These are phyloP conservation scores for Conchocele bisecta DNA, from an alignment of 2,888 invertebrate species.

Conservation along the genomic window DNA sequence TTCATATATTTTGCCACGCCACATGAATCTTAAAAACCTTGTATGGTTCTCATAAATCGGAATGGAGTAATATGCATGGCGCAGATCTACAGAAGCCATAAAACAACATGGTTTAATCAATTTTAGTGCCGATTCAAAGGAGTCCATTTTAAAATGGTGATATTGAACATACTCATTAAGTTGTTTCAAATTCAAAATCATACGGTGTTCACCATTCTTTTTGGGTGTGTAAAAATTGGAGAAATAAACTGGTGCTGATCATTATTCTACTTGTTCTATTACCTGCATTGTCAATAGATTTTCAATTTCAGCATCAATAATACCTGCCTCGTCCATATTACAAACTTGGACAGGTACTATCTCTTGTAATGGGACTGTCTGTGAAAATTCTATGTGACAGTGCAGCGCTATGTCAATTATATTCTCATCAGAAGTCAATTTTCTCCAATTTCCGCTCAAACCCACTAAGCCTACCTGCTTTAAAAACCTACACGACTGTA, in stretches of 20 bases:
- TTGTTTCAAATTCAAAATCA: constrained; percentile 10
- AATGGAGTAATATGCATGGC: constrained; percentile 7
- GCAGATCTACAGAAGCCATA: constrained; percentile 2
- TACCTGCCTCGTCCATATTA: not conserved
- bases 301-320: constrained; percentile 1
- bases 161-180: constrained; percentile 1
- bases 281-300: constrained; percentile 5
- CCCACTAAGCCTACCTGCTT: constrained; percentile 8
- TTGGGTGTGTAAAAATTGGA: constrained; percentile 13
- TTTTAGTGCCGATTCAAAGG: constrained; percentile 3
- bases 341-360: not conserved
- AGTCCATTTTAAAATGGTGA: constrained; percentile 5
- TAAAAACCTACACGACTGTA: not conserved
- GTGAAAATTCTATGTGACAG: constrained; percentile 5
- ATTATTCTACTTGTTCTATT: not conserved
- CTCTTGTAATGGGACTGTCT: not conserved
- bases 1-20: constrained; percentile 6
- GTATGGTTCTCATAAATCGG: not conserved
- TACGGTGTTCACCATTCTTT: constrained; percentile 8
- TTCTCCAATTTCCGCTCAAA: constrained; percentile 17
- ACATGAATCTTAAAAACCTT: constrained; percentile 7
- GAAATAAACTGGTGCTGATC: constrained; percentile 6
- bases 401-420: not conserved
- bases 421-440: constrained; percentile 6
- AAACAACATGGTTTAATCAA: constrained; percentile 8